phyloP scores from a whole-genome alignment of 1,140 invertebrate genomes.

The Pissodes strobi region DNA sequence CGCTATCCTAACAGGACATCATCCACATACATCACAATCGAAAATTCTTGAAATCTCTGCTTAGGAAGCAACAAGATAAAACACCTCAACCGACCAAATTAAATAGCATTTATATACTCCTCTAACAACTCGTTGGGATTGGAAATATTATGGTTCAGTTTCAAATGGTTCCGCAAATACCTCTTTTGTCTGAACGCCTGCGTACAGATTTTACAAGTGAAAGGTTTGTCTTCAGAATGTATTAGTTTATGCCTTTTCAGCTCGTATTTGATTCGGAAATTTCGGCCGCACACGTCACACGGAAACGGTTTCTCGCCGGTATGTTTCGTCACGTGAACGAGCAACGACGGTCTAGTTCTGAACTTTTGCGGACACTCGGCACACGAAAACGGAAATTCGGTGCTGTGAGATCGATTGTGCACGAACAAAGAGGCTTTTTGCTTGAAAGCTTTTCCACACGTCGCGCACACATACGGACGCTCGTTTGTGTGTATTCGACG shows the following conservation, averaged over 20 bases:
- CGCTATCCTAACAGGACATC: too few species aligned
- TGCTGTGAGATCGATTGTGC: conserved; percentile 61
- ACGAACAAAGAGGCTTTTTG: conserved; percentile 62
- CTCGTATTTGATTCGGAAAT: conserved; percentile 59
- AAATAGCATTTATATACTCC: conserved; percentile 17
- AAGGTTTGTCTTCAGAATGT: conserved; percentile 61
- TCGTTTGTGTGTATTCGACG: conserved; percentile 55
- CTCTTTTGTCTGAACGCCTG: conserved; percentile 58
- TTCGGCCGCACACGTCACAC: conserved; percentile 63
- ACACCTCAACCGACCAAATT: too few species aligned
- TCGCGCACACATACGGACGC: conserved; percentile 62
- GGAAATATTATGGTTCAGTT: conserved; percentile 51
- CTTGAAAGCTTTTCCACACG: conserved; percentile 64
- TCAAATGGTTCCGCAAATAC: conserved; percentile 59
- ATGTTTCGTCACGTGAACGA: conserved; percentile 66
- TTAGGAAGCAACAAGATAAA: too few species aligned
- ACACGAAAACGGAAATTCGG: conserved; percentile 64
- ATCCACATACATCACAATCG: too few species aligned
- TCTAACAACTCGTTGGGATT: conserved; percentile 16
- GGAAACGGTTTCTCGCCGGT: conserved; percentile 68
- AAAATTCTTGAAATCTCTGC: too few species aligned
- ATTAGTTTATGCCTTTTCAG: conserved; percentile 60
- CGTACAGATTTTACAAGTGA: conserved; percentile 56
- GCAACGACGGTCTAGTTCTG: conserved; percentile 61
- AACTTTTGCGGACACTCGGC: conserved; percentile 66